Evolutionary conservation across 2,888 invertebrate genomes (phyloP).

Genomic region (Labia minor): DNA sequence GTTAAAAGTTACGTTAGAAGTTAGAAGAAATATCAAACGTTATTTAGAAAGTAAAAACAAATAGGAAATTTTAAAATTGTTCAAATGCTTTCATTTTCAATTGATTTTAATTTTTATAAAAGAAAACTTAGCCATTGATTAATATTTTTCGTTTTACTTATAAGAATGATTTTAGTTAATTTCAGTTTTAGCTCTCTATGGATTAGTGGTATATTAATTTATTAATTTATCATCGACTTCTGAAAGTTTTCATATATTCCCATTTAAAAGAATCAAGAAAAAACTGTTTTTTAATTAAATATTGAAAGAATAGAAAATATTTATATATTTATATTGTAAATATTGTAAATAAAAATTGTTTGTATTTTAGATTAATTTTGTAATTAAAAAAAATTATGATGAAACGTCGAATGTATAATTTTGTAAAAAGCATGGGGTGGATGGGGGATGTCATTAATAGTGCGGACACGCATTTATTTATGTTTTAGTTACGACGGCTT

Average conservation of each 20-base stretch:
- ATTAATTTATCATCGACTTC: not conserved
- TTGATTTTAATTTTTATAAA: not conserved
- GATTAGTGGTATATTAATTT: no score
- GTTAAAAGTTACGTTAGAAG: no score
- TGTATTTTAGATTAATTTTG: no score
- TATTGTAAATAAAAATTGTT: not conserved
- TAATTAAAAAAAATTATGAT: not conserved
- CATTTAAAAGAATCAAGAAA: not conserved
- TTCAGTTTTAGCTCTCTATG: not conserved
- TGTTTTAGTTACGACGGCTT: conserved; percentile 8
- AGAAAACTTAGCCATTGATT: not conserved
- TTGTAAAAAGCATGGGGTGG: not conserved
- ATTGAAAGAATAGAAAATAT: no score
- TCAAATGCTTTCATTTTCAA: not conserved
- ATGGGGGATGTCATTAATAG: not conserved
- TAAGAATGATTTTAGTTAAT: not conserved
- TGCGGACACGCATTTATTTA: not conserved
- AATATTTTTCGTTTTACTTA: not conserved
- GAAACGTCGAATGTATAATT: not conserved
- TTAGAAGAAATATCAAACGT: no score
- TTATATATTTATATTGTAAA: not conserved
- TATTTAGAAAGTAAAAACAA: no score
- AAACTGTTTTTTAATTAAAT: not conserved
- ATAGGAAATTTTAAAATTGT: no score
- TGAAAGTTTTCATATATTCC: not conserved